These are phyloP conservation scores for Muraenolepis orangiensis DNA, from an alignment of 2,797 vertebrate genomes.

Conservation along the genomic window DNA sequence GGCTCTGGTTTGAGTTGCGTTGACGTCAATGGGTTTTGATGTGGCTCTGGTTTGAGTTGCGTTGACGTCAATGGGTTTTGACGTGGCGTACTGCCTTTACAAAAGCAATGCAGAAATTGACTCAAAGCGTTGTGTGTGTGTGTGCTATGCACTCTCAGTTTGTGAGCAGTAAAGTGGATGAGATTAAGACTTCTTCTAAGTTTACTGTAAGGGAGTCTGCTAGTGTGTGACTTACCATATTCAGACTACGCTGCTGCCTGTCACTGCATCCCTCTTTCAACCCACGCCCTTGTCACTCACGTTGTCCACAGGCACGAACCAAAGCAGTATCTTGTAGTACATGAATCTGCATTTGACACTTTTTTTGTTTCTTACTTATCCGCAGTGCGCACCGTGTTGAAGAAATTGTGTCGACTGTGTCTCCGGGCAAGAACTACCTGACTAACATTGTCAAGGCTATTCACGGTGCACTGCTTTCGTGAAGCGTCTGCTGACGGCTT, in stretches of 20 bases:
- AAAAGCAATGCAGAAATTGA: neutral
- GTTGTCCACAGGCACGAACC: neutral
- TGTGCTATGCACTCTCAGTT: too few species aligned
- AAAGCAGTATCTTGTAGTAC: neutral
- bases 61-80: neutral
- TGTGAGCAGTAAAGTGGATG: too few species aligned
- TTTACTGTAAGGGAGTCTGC: too few species aligned
- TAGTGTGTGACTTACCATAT: too few species aligned
- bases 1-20: neutral
- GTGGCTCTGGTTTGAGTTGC: neutral
- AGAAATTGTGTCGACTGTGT: constrained; percentile 56
- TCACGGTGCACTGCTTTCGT: constrained; percentile 58
- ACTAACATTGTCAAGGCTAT: constrained; percentile 70
- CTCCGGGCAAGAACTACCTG: constrained; percentile 61
- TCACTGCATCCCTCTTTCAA: neutral
- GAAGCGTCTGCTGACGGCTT: constrained; percentile 6
- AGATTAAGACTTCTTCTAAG: too few species aligned
- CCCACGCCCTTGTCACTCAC: neutral
- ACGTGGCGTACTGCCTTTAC: neutral
- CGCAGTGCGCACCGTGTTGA: constrained; percentile 67
- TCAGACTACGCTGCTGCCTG: too few species aligned
- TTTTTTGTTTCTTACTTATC: constrained; percentile 11
- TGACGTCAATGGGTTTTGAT: neutral
- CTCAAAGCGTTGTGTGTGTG: too few species aligned
- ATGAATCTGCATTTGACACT: neutral